Conservation (phyloP, 53 echinoderm and acorn worm genomes). For the Holothuria scabra region DNA sequence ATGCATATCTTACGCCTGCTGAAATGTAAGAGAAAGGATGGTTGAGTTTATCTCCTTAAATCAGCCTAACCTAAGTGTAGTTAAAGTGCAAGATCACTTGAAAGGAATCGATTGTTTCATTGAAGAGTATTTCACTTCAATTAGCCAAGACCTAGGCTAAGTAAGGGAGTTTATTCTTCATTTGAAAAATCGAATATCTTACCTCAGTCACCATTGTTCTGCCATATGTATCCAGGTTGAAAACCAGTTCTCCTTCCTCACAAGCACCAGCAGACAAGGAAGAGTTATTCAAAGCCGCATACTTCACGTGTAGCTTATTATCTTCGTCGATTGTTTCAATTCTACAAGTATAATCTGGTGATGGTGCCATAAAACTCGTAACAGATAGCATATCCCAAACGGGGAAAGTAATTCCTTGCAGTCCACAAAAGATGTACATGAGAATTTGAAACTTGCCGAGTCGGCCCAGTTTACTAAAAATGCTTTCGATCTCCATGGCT, state of each 20-base stretch:
- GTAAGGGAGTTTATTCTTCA: not conserved
- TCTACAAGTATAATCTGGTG: not conserved
- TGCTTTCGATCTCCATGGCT: constrained; percentile 23
- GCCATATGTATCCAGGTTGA: constrained; percentile 31
- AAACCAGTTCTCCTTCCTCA: constrained; percentile 26
- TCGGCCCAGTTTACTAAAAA: constrained; percentile 22
- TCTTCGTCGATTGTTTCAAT: not conserved
- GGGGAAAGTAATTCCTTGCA: constrained; percentile 34
- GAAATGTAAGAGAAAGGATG: no score
- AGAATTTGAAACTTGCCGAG: constrained; percentile 26
- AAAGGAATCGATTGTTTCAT: no score
- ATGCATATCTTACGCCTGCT: no score
- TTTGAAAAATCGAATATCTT: not conserved
- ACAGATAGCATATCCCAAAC: constrained; percentile 37
- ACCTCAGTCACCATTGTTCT: constrained; percentile 47
- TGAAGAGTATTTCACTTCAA: no score
- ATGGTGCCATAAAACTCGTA: constrained; percentile 35
- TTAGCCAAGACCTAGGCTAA: not conserved
- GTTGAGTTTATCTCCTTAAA: no score
- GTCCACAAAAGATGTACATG: constrained; percentile 42
- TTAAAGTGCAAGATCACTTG: no score
- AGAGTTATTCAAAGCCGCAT: not conserved
- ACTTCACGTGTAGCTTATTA: no score
- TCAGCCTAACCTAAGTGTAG: no score
- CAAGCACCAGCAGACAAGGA: not conserved